These are phyloP conservation scores for Odontocolon sp. DNA, from an alignment of 2,888 invertebrate species.

Conservation along the genomic window DNA sequence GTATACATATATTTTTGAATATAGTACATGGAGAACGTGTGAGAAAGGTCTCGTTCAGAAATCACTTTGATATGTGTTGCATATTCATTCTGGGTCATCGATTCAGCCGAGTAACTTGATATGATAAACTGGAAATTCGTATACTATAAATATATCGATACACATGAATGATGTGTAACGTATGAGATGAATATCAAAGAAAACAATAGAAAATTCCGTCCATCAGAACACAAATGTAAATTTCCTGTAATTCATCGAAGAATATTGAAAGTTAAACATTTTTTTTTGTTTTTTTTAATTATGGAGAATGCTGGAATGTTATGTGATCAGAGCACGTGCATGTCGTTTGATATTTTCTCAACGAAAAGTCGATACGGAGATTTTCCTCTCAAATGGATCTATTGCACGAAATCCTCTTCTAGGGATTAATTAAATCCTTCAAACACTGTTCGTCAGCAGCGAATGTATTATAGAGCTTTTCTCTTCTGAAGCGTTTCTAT, in stretches of 20 bases:
- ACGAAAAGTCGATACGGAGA: slow-evolving; percentile 7
- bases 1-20: too few relatives aligned
- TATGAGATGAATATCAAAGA: too few relatives aligned
- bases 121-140: neutral
- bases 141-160: too few relatives aligned
- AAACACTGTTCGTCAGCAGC: neutral
- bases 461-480: slow-evolving; percentile 1
- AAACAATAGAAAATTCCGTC: too few relatives aligned
- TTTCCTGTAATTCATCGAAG: too few relatives aligned
- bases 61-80: slow-evolving; percentile 19
- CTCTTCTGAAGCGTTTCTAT: neutral
- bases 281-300: too few relatives aligned
- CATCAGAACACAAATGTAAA: too few relatives aligned
- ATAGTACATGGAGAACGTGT: slow-evolving; percentile 2
- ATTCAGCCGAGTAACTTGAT: neutral
- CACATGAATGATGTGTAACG: too few relatives aligned
- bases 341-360: neutral
- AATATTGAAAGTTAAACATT: too few relatives aligned
- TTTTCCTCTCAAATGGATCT: slow-evolving; percentile 1
- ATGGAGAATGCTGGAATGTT: neutral
- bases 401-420: neutral
- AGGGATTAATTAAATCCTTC: slow-evolving; percentile 25
- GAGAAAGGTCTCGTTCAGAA: slow-evolving; percentile 22
- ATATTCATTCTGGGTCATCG: neutral
- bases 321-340: neutral